A percentile compares a stretch with the other conserved stretches of the same genome.
Evolutionary conservation across 2,888 invertebrate genomes (phyloP).

Genomic region (Caenorhabditis doughertyi): DNA sequence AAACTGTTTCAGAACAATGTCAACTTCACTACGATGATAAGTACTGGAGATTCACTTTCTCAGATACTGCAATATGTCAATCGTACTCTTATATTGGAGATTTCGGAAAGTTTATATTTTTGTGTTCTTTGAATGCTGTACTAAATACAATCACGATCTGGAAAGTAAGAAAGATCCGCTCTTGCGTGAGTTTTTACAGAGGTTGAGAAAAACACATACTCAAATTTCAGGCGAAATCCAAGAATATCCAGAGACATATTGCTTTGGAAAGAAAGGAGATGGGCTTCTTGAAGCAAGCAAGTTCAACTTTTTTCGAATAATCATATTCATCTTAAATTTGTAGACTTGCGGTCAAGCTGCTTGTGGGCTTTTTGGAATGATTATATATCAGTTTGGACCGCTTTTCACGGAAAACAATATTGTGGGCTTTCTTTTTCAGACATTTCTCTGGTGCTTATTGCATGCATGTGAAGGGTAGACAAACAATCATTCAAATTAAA

Average conservation of each 20-base stretch:
- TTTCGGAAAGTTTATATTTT: background rate
- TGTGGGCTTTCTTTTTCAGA: constrained; percentile 17
- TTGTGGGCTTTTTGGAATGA: background rate
- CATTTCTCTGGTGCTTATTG: constrained; percentile 17
- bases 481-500: background rate
- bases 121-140: constrained; percentile 1
- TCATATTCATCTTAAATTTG: background rate
- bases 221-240: constrained; percentile 3
- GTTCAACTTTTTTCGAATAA: too few species aligned
- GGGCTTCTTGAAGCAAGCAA: constrained; percentile 16
- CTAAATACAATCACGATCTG: constrained; percentile 13
- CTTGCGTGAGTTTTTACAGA: background rate
- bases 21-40: constrained; percentile 4
- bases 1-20: background rate
- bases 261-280: constrained; percentile 5
- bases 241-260: background rate
- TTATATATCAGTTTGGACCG: constrained; percentile 6
- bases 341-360: constrained; percentile 18
- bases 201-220: too few species aligned
- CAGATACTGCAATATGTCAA: background rate
- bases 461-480: constrained; percentile 19
- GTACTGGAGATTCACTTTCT: background rate
- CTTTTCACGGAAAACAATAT: constrained; percentile 16
- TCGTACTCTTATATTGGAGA: constrained; percentile 11
- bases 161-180: constrained; percentile 12